Evolutionary conservation across 1,140 invertebrate species (phyloP).

Genomic region (Tetranychus urticae): DNA sequence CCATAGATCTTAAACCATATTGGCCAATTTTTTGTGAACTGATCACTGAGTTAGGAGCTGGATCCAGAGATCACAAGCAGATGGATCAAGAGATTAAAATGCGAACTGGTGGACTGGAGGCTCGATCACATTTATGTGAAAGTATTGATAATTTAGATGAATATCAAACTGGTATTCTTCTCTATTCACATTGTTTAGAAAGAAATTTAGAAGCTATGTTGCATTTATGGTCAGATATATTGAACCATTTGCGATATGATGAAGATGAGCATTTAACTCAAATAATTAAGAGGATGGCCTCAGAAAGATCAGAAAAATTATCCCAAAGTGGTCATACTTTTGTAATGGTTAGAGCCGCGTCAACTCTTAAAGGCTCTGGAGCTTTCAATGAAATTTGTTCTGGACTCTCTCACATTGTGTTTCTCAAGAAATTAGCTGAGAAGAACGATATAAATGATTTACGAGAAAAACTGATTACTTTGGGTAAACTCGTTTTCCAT

Average conservation of each 20-base stretch:
- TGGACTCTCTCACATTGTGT: constrained; percentile 49
- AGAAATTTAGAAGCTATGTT: constrained; percentile 57
- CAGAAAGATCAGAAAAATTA: constrained; percentile 50
- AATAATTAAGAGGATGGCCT: constrained; percentile 48
- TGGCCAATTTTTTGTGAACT: constrained; percentile 59
- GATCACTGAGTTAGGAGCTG: constrained; percentile 59
- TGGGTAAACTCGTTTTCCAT: constrained; percentile 26
- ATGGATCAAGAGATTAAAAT: constrained; percentile 54
- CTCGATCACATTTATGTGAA: constrained; percentile 41
- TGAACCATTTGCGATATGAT: constrained; percentile 27
- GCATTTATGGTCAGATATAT: constrained; percentile 49
- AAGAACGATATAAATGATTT: constrained; percentile 33
- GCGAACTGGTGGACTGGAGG: constrained; percentile 52
- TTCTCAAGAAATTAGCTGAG: constrained; percentile 45
- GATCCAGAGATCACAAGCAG: constrained; percentile 43
- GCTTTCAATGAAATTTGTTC: constrained; percentile 36
- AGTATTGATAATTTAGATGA: constrained; percentile 33
- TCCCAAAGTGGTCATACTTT: constrained; percentile 53
- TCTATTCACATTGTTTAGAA: constrained; percentile 59
- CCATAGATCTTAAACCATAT: constrained; percentile 38
- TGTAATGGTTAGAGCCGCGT: constrained; percentile 50
- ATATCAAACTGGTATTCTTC: constrained; percentile 43
- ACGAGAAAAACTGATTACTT: constrained; percentile 34
- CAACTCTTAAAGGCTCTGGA: constrained; percentile 39
- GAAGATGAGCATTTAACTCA: constrained; percentile 52